Evolutionary conservation across 2,888 invertebrate species (phyloP).

Genomic region (Agrochola macilenta): DNA sequence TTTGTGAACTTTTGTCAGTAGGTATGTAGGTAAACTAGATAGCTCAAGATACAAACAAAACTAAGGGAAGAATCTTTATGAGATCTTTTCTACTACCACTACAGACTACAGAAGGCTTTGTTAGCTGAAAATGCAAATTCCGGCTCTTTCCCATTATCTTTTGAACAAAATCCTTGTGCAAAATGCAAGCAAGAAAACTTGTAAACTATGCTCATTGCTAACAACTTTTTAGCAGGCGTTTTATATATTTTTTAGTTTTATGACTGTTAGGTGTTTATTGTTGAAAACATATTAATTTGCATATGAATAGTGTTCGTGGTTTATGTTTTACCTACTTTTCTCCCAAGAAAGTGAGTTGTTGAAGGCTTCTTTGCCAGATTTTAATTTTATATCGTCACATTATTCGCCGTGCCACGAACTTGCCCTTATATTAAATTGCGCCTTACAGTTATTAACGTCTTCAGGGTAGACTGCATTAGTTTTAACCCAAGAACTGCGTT

Average conservation of each 20-base stretch:
- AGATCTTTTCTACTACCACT: slow-evolving; percentile 16
- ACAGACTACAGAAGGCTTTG: slow-evolving; percentile 28
- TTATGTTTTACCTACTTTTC: slow-evolving; percentile 11
- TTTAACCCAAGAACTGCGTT: background rate
- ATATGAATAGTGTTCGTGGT: slow-evolving; percentile 22
- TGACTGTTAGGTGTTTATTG: slow-evolving; percentile 2
- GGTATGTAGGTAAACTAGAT: background rate
- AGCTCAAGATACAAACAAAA: slow-evolving; percentile 34
- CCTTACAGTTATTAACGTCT: background rate
- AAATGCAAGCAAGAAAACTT: slow-evolving; percentile 47
- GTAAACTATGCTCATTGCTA: slow-evolving; percentile 51
- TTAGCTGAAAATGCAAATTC: slow-evolving; percentile 53
- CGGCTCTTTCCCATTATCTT: slow-evolving; percentile 32
- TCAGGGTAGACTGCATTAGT: background rate
- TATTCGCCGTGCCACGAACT: background rate
- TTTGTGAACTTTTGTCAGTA: slow-evolving; percentile 12
- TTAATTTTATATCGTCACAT: background rate
- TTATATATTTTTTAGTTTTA: slow-evolving; percentile 24
- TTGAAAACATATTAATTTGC: slow-evolving; percentile 16
- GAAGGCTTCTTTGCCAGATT: background rate
- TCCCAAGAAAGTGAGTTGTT: background rate
- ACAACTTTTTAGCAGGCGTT: slow-evolving; percentile 55
- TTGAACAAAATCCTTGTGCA: slow-evolving; percentile 37
- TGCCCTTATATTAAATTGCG: background rate
- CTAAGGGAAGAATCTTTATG: slow-evolving; percentile 25